Conservation (phyloP, 1,140 invertebrate genomes). For the Artemia franciscana region DNA sequence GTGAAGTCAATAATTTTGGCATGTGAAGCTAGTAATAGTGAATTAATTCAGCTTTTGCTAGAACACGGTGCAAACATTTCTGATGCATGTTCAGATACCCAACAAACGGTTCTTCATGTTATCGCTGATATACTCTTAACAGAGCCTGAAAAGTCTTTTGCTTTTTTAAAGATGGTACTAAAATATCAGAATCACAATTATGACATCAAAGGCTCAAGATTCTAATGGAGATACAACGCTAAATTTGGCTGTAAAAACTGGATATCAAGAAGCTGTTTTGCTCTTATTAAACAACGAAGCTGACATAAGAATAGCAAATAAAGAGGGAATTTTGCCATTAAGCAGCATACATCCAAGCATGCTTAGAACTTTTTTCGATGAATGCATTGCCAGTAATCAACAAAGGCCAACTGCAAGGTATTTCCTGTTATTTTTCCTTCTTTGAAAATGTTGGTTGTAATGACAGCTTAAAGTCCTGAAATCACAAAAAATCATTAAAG, state of each 20-base stretch:
- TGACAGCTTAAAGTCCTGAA: too few relatives aligned
- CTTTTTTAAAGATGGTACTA: slow-evolving; percentile 2
- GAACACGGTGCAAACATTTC: neutral
- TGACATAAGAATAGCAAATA: slow-evolving; percentile 39
- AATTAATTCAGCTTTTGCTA: slow-evolving; percentile 32
- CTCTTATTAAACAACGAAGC: slow-evolving; percentile 38
- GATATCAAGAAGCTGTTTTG: slow-evolving; percentile 25
- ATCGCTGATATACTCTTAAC: slow-evolving; percentile 9
- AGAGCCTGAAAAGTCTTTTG: neutral
- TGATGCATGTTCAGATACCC: neutral
- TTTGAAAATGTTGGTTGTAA: too few relatives aligned
- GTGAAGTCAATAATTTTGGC: neutral
- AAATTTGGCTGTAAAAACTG: slow-evolving; percentile 40
- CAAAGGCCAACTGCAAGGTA: neutral
- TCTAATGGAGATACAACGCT: slow-evolving; percentile 46
- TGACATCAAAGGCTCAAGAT: slow-evolving; percentile 21
- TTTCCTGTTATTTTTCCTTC: too few relatives aligned
- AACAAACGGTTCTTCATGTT: slow-evolving; percentile 26
- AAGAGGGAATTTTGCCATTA: slow-evolving; percentile 37
- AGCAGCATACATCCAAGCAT: slow-evolving; percentile 36
- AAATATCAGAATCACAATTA: neutral
- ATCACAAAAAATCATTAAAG: too few relatives aligned
- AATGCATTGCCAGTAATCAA: slow-evolving; percentile 32
- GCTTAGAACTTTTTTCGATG: slow-evolving; percentile 39
- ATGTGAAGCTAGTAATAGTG: slow-evolving; percentile 24